Conservation (phyloP, 64 coral and sea anemone genomes). For the Cladopsammia gracilis region DNA sequence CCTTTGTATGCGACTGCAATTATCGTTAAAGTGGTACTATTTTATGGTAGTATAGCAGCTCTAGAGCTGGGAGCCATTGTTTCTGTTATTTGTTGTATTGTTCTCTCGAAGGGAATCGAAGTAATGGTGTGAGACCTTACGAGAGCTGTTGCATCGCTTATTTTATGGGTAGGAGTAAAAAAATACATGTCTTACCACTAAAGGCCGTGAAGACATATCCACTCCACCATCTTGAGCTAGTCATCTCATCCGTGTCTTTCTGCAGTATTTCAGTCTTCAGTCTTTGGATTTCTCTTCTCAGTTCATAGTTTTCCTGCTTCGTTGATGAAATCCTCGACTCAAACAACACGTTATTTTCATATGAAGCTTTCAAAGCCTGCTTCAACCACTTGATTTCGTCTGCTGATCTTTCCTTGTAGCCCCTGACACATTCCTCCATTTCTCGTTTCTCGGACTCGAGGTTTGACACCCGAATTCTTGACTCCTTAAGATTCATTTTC, state of each 20-base stretch:
- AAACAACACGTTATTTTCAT: not conserved
- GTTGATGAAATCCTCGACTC: not conserved
- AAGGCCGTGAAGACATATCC: not conserved
- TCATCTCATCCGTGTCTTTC: not conserved
- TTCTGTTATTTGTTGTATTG: too few relatives aligned
- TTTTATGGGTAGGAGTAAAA: not conserved
- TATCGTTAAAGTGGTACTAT: too few relatives aligned
- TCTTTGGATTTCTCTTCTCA: not conserved
- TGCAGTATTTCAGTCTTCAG: not conserved
- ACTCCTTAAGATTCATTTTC: constrained; percentile 11
- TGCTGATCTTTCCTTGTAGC: not conserved
- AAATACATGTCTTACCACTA: not conserved
- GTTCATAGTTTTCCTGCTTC: not conserved
- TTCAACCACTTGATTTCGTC: not conserved
- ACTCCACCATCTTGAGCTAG: too few relatives aligned
- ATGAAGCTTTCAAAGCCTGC: not conserved
- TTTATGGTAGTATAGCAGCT: too few relatives aligned
- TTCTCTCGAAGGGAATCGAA: too few relatives aligned
- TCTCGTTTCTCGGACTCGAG: not conserved
- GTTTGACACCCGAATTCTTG: not conserved
- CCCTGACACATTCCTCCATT: not conserved
- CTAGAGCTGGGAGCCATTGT: too few relatives aligned
- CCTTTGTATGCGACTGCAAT: too few relatives aligned
- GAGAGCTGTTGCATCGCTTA: too few relatives aligned
- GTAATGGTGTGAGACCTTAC: too few relatives aligned